Evolutionary conservation across 2,797 vertebrate genomes (phyloP).

Genomic region (Iguana delicatissima): DNA sequence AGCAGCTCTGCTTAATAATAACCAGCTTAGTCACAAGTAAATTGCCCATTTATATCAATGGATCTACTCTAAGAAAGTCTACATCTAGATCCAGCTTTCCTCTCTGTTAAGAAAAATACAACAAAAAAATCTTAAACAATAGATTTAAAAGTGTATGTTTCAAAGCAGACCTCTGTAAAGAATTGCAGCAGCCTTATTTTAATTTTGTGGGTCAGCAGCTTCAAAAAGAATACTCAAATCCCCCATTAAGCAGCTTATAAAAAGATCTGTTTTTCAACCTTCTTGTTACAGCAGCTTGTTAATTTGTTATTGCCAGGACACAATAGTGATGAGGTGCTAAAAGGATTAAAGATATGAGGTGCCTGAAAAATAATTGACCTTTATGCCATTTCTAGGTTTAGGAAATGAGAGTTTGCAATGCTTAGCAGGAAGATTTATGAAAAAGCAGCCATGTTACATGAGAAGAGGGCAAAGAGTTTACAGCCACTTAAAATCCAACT

Average conservation of each 20-base stretch:
- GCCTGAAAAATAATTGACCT: conserved; percentile 51
- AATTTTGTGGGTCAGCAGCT: conserved; percentile 45
- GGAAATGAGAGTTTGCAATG: conserved; percentile 51
- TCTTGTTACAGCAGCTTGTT: conserved; percentile 61
- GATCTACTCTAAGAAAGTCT: no score
- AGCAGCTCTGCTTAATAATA: no score
- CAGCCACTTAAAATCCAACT: background rate
- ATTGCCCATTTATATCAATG: no score
- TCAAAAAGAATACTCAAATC: conserved; percentile 62
- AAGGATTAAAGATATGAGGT: conserved; percentile 63
- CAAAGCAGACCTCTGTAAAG: background rate
- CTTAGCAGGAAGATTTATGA: background rate
- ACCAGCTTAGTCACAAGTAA: no score
- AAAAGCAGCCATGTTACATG: conserved; percentile 34
- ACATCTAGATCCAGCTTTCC: no score
- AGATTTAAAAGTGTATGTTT: background rate
- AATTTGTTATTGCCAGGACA: conserved; percentile 66
- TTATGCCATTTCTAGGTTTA: conserved; percentile 42
- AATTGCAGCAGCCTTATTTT: conserved; percentile 9
- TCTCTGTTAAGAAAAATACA: background rate
- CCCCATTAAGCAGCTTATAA: conserved; percentile 60
- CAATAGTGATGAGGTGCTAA: conserved; percentile 55
- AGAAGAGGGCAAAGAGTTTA: conserved; percentile 31
- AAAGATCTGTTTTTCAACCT: conserved; percentile 44
- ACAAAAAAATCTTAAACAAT: background rate